Evolutionary conservation across 2,113 vertebrate species (phyloP).

Genomic region (Rhinolophus ferrumequinum): DNA sequence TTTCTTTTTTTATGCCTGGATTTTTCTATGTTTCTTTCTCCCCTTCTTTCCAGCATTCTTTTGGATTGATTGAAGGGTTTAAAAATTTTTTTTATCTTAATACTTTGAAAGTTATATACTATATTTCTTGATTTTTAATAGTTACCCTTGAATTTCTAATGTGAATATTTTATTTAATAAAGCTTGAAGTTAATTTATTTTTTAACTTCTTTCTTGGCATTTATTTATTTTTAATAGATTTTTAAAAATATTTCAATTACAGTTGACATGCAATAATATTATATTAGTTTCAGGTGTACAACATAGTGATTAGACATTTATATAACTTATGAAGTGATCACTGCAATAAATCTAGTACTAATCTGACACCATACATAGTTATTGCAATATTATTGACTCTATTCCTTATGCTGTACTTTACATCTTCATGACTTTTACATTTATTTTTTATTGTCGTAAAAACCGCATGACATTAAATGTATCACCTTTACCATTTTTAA

Average conservation of each 20-base stretch:
- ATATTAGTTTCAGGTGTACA: too few species aligned
- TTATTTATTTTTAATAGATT: background rate
- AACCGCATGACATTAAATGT: background rate
- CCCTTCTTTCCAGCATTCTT: background rate
- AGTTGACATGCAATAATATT: too few species aligned
- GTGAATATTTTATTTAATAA: background rate
- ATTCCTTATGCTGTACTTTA: too few species aligned
- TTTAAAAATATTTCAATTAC: too few species aligned
- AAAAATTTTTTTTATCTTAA: background rate
- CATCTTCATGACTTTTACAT: too few species aligned
- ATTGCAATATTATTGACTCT: too few species aligned
- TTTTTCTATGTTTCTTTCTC: background rate
- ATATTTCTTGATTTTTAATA: background rate
- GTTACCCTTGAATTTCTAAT: background rate
- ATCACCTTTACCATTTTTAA: background rate
- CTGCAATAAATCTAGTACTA: too few species aligned
- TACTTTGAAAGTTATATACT: background rate
- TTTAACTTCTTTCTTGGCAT: background rate
- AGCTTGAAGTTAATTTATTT: background rate
- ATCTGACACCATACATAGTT: too few species aligned
- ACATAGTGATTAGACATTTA: too few species aligned
- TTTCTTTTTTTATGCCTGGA: background rate
- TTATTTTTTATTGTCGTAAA: background rate
- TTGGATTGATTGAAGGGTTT: background rate
- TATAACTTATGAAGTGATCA: too few species aligned